Conservation (phyloP, 2,797 vertebrate genomes). For the Hoplostethus mediterraneus region DNA sequence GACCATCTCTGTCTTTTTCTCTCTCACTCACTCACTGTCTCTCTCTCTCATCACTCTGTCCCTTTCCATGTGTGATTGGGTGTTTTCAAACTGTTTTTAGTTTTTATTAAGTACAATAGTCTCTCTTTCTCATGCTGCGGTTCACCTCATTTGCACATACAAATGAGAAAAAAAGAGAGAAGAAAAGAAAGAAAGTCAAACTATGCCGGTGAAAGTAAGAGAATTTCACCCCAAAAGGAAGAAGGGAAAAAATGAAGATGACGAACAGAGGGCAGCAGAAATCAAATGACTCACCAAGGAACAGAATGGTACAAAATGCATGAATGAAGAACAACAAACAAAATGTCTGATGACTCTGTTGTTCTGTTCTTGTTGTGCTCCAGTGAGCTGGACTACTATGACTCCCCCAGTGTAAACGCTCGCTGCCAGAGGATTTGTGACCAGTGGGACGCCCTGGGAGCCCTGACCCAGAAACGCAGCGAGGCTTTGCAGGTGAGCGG, state of each 20-base stretch:
- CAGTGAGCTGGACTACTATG: slow-evolving; percentile 98
- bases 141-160: background rate
- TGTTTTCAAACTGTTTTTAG: no score
- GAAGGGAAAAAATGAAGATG: background rate
- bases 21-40: background rate
- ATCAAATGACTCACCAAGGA: background rate
- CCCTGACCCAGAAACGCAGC: slow-evolving; percentile 93
- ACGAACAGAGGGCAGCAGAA: background rate
- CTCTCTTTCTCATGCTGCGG: background rate
- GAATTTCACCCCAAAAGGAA: background rate
- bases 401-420: slow-evolving; percentile 96
- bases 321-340: background rate
- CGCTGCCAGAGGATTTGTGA: slow-evolving; percentile 98
- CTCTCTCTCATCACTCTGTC: background rate
- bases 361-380: slow-evolving; percentile 34
- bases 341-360: slow-evolving; percentile 2
- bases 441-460: slow-evolving; percentile 96
- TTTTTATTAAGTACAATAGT: background rate
- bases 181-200: background rate
- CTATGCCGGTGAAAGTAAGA: background rate
- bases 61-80: background rate
- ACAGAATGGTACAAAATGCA: background rate
- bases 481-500: slow-evolving; percentile 93
- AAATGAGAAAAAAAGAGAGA: background rate
- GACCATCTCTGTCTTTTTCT: background rate